Base-by-base conservation (phyloP, 2,888 invertebrate species). In the Tipula lateralis region DNA sequence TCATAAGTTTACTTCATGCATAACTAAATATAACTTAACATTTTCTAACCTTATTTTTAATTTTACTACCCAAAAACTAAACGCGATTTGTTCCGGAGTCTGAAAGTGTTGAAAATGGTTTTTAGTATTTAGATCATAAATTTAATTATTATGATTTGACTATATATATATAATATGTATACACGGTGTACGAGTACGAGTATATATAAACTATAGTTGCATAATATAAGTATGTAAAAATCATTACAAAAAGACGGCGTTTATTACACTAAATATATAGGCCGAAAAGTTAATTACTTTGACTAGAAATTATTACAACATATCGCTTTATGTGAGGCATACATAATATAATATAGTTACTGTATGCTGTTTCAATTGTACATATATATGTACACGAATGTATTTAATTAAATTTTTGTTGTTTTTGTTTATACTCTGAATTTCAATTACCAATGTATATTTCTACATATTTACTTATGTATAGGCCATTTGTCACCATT, bases 291-390 rank as follows among this genome's bases (percentile, higher is more conserved):
- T 66, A 66, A 66, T 66, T 66, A 24, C 66, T 24, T 66, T 24
- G 19, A 66, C 16, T 44, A 44, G 44, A 44, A 44, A 44, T 44
- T 44, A 44, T 66, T 66, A 66, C 66, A 66, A 66, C 66, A 66
- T 66, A 66, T 12, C 19, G 24, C 13, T 24, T 44, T 44, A n/a
- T 44, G n/a, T 44, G 44, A n/a, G 44, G 12, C 12, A 9, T 36
- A 9, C 2, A 12, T 36, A 32, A 7, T 32, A 32, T 32, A 32
- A 0, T n/a, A 7, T 32, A 0, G 7, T 16, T 50, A 16, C 44
- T 50, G 44, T 66, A 66, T 9, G 66, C 66, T 66, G 66, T 66
- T 66, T 66, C 66, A 66, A 66, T 66, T 66, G 66, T 24, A 66
- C 24, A n/a, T 66, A 66, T 24, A n/a, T 36, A 4, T 6, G 32